These are phyloP conservation scores for Macquaria australasica DNA, from an alignment of 2,113 vertebrate genomes.

Conservation along the genomic window DNA sequence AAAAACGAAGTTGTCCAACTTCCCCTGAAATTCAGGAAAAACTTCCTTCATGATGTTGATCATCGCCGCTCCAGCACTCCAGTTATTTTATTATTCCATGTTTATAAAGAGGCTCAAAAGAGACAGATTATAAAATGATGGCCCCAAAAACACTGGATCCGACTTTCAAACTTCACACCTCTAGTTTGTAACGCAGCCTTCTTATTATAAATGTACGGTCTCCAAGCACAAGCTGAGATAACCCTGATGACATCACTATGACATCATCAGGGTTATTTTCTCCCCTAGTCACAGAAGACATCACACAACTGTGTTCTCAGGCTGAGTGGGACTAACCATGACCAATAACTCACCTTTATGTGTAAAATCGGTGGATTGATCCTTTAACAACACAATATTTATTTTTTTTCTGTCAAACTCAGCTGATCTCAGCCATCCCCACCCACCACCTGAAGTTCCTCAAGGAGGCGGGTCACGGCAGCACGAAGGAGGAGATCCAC, in stretches of 20 bases:
- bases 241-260: too few relatives aligned
- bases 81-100: neutral
- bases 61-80: neutral
- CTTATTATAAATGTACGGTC: too few relatives aligned
- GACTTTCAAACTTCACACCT: too few relatives aligned
- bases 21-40: neutral
- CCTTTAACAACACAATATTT: neutral
- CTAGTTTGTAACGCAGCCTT: too few relatives aligned
- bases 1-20: neutral
- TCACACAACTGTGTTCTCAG: neutral
- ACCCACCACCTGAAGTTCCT: constrained; percentile 95
- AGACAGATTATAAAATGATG: neutral
- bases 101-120: neutral
- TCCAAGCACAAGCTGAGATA: too few relatives aligned
- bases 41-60: neutral
- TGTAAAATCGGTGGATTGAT: neutral
- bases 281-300: too few relatives aligned
- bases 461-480: constrained; percentile 95
- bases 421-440: constrained; percentile 92
- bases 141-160: neutral
- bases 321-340: neutral
- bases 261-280: too few relatives aligned
- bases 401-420: neutral
- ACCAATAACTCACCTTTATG: neutral
- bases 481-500: constrained; percentile 91